Percentiles rank a stretch among this genome's conserved stretches.
Conservation (phyloP, 2,888 invertebrate species). For the Sinotaia quadrata region DNA sequence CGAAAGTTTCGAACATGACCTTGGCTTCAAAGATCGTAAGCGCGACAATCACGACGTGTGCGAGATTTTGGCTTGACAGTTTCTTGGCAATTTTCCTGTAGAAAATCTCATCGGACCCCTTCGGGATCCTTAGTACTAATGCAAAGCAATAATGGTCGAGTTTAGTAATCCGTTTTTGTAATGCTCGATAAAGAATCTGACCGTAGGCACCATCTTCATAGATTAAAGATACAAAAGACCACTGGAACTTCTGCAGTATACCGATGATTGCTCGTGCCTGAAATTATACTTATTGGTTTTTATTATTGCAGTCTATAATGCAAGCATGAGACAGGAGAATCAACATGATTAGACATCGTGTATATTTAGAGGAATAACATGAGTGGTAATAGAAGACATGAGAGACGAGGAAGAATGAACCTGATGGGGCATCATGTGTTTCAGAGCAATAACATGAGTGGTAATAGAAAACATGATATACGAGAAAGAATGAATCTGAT, state of each 20-base stretch:
- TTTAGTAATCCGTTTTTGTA: not conserved
- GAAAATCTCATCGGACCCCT: not conserved
- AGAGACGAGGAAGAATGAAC: too few relatives aligned
- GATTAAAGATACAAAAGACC: slow-evolving; percentile 47
- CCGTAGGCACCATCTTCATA: slow-evolving; percentile 46
- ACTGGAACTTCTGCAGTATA: slow-evolving; percentile 38
- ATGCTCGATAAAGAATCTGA: slow-evolving; percentile 30
- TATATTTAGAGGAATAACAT: too few relatives aligned
- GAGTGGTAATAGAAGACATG: too few relatives aligned
- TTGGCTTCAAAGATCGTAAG: not conserved
- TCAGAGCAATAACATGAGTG: too few relatives aligned
- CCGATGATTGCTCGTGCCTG: slow-evolving; percentile 44
- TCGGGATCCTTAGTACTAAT: not conserved
- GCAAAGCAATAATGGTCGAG: slow-evolving; percentile 10
- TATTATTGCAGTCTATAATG: too few relatives aligned
- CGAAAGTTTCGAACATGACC: not conserved
- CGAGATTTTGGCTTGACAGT: not conserved
- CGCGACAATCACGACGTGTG: slow-evolving; percentile 6
- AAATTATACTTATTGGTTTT: too few relatives aligned
- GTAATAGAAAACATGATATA: too few relatives aligned
- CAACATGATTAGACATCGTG: too few relatives aligned
- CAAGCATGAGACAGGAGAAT: too few relatives aligned
- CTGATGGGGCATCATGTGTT: too few relatives aligned
- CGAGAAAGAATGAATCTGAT: too few relatives aligned
- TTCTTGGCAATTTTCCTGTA: slow-evolving; percentile 15